phyloP scores from a whole-genome alignment of 2,113 vertebrate genomes.

The Pomatostomus ruficeps region DNA sequence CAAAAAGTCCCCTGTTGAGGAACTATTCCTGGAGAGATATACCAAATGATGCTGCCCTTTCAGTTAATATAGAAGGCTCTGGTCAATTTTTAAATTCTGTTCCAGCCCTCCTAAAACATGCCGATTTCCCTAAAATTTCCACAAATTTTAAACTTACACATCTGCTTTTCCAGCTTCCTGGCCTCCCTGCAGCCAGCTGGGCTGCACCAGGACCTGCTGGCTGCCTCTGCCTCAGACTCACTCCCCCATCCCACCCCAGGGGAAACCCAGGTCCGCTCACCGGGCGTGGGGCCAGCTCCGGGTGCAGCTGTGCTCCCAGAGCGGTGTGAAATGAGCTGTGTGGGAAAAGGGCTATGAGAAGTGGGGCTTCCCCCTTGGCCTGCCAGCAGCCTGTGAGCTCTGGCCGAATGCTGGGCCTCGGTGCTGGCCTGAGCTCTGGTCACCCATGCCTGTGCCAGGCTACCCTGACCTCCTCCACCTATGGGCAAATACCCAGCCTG shows the following conservation, averaged over 20 bases:
- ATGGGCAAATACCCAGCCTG: not conserved
- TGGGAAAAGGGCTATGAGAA: not conserved
- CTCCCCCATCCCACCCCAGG: not conserved
- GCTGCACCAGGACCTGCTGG: not conserved
- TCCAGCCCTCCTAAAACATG: fast-evolving
- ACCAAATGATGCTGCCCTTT: not conserved
- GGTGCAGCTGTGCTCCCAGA: not conserved
- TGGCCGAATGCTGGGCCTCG: not conserved
- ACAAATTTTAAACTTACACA: not conserved
- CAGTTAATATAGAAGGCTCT: not conserved
- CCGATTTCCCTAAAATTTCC: not conserved
- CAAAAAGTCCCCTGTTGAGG: not conserved
- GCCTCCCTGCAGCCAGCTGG: not conserved
- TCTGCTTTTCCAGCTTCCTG: not conserved
- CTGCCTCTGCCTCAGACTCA: not conserved
- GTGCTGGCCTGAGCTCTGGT: not conserved
- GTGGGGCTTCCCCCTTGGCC: not conserved
- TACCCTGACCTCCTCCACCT: not conserved
- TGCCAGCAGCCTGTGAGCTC: not conserved
- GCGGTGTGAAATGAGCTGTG: not conserved
- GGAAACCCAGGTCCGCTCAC: not conserved
- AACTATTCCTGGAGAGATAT: not conserved
- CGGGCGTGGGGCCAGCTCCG: not conserved
- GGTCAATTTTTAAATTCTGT: not conserved
- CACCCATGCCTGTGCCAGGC: not conserved